These are phyloP conservation scores for Homarus americanus DNA, from an alignment of 1,140 invertebrate genomes.

Conservation along the genomic window DNA sequence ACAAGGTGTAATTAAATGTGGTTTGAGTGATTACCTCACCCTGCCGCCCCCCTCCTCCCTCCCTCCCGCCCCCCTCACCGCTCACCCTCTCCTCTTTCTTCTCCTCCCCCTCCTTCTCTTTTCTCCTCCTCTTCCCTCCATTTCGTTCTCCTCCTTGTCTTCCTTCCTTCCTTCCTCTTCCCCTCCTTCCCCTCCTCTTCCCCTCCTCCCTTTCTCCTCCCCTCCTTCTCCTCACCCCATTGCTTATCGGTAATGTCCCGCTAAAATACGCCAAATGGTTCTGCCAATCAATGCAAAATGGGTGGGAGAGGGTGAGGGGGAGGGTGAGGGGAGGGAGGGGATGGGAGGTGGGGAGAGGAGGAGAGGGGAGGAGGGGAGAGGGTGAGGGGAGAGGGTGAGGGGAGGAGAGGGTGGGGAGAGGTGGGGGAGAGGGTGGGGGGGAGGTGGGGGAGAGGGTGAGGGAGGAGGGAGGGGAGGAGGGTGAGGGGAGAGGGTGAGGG, in stretches of 20 bases:
- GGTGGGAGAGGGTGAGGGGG: no score
- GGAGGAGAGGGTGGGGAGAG: not conserved
- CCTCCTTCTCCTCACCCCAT: not conserved
- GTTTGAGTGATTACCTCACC: not conserved
- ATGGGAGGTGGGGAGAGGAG: no score
- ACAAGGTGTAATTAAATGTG: constrained; percentile 7
- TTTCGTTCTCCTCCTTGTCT: not conserved
- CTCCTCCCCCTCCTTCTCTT: not conserved
- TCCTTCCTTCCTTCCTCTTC: not conserved
- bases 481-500: no score
- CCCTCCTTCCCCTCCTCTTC: not conserved
- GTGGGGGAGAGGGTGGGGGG: no score
- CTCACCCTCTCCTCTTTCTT: not conserved
- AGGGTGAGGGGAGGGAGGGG: no score
- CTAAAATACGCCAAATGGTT: no score
- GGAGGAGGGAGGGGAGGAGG: no score
- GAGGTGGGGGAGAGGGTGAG: no score
- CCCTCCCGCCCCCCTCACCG: not conserved
- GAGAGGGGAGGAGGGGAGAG: not conserved
- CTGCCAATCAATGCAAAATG: no score
- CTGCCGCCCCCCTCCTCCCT: not conserved
- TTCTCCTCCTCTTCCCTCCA: not conserved
- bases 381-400: no score
- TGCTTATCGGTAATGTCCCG: no score
- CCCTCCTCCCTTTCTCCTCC: not conserved